Conservation (phyloP, 2,113 vertebrate species). For the Sakesphorus luctuosus region DNA sequence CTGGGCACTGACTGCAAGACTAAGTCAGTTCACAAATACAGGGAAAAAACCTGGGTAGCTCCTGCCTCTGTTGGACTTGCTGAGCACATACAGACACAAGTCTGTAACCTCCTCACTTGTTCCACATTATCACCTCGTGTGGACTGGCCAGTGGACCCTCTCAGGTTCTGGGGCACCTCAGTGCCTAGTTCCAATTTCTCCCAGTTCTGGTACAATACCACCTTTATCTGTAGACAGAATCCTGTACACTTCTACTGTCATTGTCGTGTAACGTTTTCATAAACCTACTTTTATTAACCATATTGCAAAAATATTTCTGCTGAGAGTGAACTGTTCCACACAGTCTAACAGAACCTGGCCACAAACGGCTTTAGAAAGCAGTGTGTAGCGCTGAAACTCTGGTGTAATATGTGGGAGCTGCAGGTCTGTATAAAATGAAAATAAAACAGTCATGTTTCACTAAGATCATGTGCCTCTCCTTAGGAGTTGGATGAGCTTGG, state of each 20-base stretch:
- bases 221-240: background rate
- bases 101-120: background rate
- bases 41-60: background rate
- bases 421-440: background rate
- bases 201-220: background rate
- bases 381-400: background rate
- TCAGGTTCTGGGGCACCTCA: background rate
- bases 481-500: too few relatives aligned
- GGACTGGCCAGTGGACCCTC: background rate
- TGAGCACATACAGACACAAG: background rate
- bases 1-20: background rate
- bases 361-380: background rate
- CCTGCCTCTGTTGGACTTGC: background rate
- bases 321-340: background rate
- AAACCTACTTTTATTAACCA: too few relatives aligned
- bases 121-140: background rate
- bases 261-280: too few relatives aligned
- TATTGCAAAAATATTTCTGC: background rate
- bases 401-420: background rate
- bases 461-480: background rate
- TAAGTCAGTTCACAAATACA: fast-evolving
- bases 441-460: background rate
- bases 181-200: background rate
- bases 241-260: background rate
- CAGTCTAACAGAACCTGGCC: background rate